Conservation (phyloP, 2,888 invertebrate genomes). For the Ormyrus labotus region DNA sequence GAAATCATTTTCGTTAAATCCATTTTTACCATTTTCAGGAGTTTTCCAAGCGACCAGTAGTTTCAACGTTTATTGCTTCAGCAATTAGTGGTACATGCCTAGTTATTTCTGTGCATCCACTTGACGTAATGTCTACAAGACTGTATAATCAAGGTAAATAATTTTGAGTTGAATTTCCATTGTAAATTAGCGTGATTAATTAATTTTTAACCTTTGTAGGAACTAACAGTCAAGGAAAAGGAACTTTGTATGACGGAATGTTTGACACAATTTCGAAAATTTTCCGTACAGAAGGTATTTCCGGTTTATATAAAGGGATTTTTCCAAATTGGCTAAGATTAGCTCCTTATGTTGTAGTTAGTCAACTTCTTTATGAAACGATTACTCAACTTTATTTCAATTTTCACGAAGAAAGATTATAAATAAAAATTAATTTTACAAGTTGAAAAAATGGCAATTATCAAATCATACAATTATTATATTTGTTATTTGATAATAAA, state of each 20-base stretch:
- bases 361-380: conserved; percentile 92
- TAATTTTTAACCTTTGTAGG: conserved; percentile 44
- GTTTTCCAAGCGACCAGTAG: conserved; percentile 78
- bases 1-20: conserved; percentile 1
- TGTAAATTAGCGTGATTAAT: no score
- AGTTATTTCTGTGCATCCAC: conserved; percentile 88
- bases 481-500: no score
- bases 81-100: conserved; percentile 87
- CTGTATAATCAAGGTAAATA: conserved; percentile 90
- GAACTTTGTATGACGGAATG: conserved; percentile 82
- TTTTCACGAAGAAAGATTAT: not conserved
- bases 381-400: conserved; percentile 67
- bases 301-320: conserved; percentile 93
- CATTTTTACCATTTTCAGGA: conserved; percentile 68
- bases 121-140: conserved; percentile 91
- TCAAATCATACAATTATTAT: no score
- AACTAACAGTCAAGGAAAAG: conserved; percentile 54
- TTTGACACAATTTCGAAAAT: conserved; percentile 88
- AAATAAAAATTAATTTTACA: no score
- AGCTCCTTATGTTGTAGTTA: conserved; percentile 92
- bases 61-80: conserved; percentile 84
- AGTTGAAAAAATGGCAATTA: no score
- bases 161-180: not conserved
- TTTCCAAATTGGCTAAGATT: conserved; percentile 91
- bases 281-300: conserved; percentile 84